Evolutionary conservation across 92 coral and sea anemone genomes (phyloP).

Genomic region (Chrysogorgia sp.): DNA sequence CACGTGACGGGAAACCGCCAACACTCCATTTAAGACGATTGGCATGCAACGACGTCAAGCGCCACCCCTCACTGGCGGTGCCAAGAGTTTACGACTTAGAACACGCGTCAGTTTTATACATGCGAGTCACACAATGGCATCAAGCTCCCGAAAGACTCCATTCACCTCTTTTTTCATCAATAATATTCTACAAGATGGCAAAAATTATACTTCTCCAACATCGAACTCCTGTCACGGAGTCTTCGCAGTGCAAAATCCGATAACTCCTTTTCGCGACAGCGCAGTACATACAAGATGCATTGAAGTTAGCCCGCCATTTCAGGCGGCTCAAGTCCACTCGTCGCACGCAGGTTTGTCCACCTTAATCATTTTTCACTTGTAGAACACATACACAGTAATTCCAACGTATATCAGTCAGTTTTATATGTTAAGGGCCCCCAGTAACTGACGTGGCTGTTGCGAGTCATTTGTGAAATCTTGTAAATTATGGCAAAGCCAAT

Average conservation of each 20-base stretch:
- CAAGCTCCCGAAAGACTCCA: neutral
- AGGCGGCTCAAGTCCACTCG: neutral
- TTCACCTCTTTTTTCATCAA: slow-evolving; percentile 13
- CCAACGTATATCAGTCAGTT: too few species aligned
- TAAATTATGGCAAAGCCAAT: too few species aligned
- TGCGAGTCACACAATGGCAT: too few species aligned
- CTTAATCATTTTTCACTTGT: neutral
- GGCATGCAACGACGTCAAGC: neutral
- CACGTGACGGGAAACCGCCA: too few species aligned
- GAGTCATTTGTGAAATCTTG: too few species aligned
- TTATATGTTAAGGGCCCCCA: too few species aligned
- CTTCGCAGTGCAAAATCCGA: neutral
- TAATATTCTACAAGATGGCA: neutral
- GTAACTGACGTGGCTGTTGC: too few species aligned
- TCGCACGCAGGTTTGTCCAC: slow-evolving; percentile 1
- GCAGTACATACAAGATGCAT: neutral
- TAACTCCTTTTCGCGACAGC: neutral
- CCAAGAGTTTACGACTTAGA: neutral
- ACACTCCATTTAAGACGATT: slow-evolving; percentile 4
- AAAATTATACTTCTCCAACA: neutral
- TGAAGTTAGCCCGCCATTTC: neutral
- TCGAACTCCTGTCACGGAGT: neutral
- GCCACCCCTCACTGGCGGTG: too few species aligned
- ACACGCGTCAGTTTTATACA: neutral
- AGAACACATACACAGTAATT: too few species aligned